A percentile compares a stretch with the other conserved stretches of the same genome.
phyloP scores from a whole-genome alignment of 2,888 invertebrate species.

The Archips crataeganus region DNA sequence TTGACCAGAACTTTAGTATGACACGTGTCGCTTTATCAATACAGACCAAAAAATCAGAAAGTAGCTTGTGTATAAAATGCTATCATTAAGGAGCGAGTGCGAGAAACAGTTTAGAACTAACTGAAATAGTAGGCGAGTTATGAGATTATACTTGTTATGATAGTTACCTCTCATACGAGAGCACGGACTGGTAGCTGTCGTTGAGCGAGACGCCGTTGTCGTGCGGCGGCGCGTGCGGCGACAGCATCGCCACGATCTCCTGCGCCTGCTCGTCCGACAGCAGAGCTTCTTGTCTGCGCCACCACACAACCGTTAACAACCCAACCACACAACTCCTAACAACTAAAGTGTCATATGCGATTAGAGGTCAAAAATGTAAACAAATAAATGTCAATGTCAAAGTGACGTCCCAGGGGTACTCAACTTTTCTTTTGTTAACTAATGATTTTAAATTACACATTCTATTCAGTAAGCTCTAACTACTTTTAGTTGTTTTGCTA shows the following conservation, averaged over 20 bases:
- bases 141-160: not conserved
- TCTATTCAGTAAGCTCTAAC: no score
- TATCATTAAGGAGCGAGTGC: not conserved
- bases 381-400: no score
- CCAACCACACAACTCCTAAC: not conserved
- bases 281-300: conserved; percentile 90
- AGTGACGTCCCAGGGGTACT: no score
- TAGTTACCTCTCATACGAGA: conserved; percentile 80
- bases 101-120: not conserved
- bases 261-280: conserved; percentile 96
- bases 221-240: conserved; percentile 84
- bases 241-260: conserved; percentile 93
- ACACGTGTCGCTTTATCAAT: no score
- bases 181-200: conserved; percentile 85
- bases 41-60: not conserved
- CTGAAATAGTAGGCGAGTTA: not conserved
- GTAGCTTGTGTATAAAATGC: not conserved
- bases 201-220: conserved; percentile 84
- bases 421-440: no score
- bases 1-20: no score
- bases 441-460: no score
- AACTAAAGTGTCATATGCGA: not conserved
- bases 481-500: no score
- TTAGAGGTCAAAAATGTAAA: no score
- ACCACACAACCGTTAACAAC: conserved; percentile 1